These are phyloP conservation scores for Myotis pilosus DNA, from an alignment of 2,797 vertebrate genomes.

Conservation along the genomic window DNA sequence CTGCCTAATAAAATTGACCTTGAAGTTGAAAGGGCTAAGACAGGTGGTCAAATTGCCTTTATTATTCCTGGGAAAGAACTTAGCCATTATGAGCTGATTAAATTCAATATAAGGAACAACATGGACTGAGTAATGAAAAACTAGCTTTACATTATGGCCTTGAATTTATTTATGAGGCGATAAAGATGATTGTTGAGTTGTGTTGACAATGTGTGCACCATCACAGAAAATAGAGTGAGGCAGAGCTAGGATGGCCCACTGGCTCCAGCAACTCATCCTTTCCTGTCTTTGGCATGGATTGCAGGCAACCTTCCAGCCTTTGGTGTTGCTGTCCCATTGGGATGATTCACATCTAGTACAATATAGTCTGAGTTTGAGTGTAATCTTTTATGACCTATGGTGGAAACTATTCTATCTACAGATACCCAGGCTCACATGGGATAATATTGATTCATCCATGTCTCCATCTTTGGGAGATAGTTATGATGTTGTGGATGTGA, in stretches of 20 bases:
- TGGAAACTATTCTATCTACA: conserved; percentile 38
- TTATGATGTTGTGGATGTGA: neutral
- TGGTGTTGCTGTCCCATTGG: conserved; percentile 8
- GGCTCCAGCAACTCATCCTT: neutral
- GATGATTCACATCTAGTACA: neutral
- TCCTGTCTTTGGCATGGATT: neutral
- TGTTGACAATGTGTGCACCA: neutral
- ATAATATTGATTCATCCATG: neutral
- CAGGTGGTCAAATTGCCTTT: conserved; percentile 14
- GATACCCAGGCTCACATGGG: neutral
- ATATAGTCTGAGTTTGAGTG: neutral
- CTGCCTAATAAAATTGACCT: conserved; percentile 34
- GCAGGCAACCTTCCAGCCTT: neutral
- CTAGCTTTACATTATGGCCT: neutral
- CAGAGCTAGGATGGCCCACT: neutral
- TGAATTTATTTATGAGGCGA: conserved; percentile 38
- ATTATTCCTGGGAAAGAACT: neutral
- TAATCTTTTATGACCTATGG: neutral
- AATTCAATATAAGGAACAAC: conserved; percentile 5
- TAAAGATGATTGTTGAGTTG: neutral
- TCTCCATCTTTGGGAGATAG: conserved; percentile 17
- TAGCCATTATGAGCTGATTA: neutral
- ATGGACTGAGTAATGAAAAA: neutral
- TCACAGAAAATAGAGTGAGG: conserved; percentile 11
- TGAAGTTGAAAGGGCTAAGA: conserved; percentile 21